These are phyloP conservation scores for Alexandromys fortis DNA, from an alignment of 2,113 vertebrate genomes.

Conservation along the genomic window DNA sequence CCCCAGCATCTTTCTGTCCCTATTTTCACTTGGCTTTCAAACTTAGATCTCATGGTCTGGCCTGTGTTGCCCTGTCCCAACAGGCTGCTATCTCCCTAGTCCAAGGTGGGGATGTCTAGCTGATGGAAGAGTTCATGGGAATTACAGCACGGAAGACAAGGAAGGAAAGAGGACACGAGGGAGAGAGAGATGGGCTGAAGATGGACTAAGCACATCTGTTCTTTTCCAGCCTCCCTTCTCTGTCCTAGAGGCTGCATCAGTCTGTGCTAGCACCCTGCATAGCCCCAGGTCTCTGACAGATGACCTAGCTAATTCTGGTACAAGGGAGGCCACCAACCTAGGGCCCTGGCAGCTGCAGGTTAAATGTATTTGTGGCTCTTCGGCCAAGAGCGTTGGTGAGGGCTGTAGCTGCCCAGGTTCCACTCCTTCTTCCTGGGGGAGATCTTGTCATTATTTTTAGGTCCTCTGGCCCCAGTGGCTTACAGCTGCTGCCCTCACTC, in stretches of 20 bases:
- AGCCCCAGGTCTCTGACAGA: not conserved
- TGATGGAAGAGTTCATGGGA: not conserved
- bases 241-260: not conserved
- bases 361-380: constrained; percentile 9
- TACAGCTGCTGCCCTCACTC: not conserved
- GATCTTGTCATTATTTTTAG: constrained; percentile 24
- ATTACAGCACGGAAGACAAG: rapidly evolving
- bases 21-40: not conserved
- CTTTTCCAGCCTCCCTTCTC: too few relatives aligned
- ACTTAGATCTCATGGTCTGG: not conserved
- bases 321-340: not conserved
- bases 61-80: rapidly evolving
- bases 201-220: too few relatives aligned
- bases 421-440: not conserved
- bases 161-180: not conserved
- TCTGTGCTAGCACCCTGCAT: not conserved
- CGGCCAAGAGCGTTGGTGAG: not conserved
- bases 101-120: not conserved
- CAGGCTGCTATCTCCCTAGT: not conserved
- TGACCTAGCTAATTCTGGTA: not conserved
- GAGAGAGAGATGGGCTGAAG: not conserved
- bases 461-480: not conserved
- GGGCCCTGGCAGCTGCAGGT: not conserved
- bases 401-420: constrained; percentile 18
- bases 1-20: not conserved